Base-by-base conservation (phyloP, 2,797 vertebrate genomes). In the Molossus alvarezi region DNA sequence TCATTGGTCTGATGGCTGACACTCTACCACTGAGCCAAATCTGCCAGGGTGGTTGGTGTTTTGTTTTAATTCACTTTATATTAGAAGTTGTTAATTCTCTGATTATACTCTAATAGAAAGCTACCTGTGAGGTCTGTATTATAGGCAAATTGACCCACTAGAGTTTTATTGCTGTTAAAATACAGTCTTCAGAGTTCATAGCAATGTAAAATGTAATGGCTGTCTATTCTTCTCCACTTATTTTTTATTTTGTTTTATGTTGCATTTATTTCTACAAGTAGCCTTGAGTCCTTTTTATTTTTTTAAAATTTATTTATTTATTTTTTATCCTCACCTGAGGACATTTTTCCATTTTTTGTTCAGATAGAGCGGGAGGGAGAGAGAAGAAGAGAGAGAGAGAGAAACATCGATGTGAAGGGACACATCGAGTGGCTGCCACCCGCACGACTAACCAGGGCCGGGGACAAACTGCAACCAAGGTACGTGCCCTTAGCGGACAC, bases 161-260 rank as follows among this genome's bases (percentile, higher is more conserved):
- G 79, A 90, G 67, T 80, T 93, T 91, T 75, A 55, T 33, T 64
- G 67, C 29, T 85, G 15, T 82, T 94, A 62, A 91, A 88, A 67
- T 69, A 27, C 17, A 76, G 33, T 82, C 53, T 73, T 60, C 37
- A 12, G 64, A 51, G 20, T 76, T 95, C 29, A 51, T 21, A 62
- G 41, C n/a, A 51, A 33, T 69, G 18, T n/a, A n/a, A 80, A 41
- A 57, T 62, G 18, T 60, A 62, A 20, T 80, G 45, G 51, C 20
- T 65, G 5, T 77, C 27, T 72, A 11, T 60, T 71, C 15, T 86
- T 80, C 41, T 71, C 45, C 4, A 41, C 60, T 77, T 76, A 11
- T 14, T 84, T 57, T 67, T 77, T 9, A 48, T 51, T 41, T 95
- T 57, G 53, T 45, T 65, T 90, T 69, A 45, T 77, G 10, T 48